phyloP scores from a whole-genome alignment of 2,113 vertebrate genomes.

The Lycaon pictus region DNA sequence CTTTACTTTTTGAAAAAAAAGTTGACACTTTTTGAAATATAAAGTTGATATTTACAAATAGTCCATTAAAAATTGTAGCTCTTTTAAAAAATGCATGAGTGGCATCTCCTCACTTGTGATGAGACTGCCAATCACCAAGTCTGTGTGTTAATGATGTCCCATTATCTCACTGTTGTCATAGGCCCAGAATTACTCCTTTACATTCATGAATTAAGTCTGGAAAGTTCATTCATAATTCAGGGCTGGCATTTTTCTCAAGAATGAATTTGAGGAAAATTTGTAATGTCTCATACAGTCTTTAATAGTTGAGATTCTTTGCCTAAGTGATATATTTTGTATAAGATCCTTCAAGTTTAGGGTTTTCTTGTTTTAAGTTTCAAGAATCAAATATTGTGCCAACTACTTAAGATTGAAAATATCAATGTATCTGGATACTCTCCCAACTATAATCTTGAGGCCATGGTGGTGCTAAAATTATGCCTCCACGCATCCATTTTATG shows the following conservation, averaged over 20 bases:
- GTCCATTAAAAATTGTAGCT: neutral
- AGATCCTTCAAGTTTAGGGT: neutral
- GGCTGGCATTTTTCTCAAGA: neutral
- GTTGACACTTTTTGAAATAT: neutral
- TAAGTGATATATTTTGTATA: neutral
- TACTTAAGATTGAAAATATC: neutral
- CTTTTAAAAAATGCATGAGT: neutral
- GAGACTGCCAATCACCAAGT: neutral
- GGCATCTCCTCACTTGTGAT: neutral
- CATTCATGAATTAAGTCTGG: neutral
- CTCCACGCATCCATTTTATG: neutral
- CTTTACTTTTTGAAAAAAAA: neutral
- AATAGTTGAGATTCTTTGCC: neutral
- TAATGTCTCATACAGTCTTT: neutral
- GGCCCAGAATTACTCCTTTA: neutral
- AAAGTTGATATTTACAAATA: conserved; percentile 6
- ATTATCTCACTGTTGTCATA: neutral
- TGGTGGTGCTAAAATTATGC: neutral
- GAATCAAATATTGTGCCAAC: neutral
- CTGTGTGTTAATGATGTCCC: neutral
- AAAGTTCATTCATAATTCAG: neutral
- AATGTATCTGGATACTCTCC: neutral
- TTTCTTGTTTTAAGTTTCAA: neutral
- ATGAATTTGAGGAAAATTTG: neutral
- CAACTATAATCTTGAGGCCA: neutral